Base-by-base conservation (phyloP, 2,113 vertebrate species). In the Amphiprion percula region DNA sequence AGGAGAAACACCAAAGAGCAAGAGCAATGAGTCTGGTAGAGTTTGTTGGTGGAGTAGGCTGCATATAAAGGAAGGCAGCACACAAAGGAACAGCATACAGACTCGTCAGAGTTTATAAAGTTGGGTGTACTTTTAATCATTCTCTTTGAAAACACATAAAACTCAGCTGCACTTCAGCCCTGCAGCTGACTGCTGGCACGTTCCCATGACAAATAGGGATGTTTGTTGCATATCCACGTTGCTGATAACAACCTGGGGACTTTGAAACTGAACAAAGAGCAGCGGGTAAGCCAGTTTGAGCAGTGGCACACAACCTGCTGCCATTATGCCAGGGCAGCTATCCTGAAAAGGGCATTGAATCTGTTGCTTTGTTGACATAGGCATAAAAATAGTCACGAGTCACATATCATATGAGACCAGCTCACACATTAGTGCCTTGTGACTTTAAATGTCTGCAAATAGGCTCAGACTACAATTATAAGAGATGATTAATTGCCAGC, bases 1-100 rank as follows among this genome's bases (percentile, higher is more conserved):
- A 88, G 67, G 79, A 89, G 82, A 91, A 80, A 86, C 80, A 88
- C 88, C 90, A 91, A 86, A 92, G 79, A 82, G 85, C 44, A 61
- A 88, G 69, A 72, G 84, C 75, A 80, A 72, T 17, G 74, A 74
- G 68, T 77, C 80, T 85, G 84, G 72, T 67, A 5, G 59, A 60
- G 84, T 82, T 67, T 75, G 65, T 46, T 76, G 82, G 80, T 68
- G 58, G 67, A 78, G 69, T 11, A 17, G 47, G 37, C 21, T 46
- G 68, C 53, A 68, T 83, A 37, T 67, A 74, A 84, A 85, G 39
- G 15, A 41, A 37, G 37, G 54, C 41, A 44, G 64, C 33, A 56
- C 72, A 33, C 74, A 80, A 23, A 50, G 73, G 21, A 79, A 56
- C 56, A 65, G 49, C 39, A 74, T 46, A n/a, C 54, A 65, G 64